These are phyloP conservation scores for Trichechus manatus DNA, from an alignment of 2,113 vertebrate species.

Conservation along the genomic window DNA sequence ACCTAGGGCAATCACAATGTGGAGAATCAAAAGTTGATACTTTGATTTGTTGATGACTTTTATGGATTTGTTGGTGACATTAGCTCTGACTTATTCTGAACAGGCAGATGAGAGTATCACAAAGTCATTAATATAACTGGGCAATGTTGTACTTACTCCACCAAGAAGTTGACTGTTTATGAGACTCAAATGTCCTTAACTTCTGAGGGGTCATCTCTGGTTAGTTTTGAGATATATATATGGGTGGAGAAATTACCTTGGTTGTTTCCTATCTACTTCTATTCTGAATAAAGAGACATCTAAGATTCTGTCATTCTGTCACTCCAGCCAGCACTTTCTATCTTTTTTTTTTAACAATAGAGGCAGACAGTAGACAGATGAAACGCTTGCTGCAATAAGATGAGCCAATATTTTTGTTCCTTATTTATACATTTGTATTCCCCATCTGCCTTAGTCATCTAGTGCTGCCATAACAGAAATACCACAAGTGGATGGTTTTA, in stretches of 20 bases:
- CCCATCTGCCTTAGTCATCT: neutral
- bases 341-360: neutral
- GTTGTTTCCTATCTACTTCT: neutral
- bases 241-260: neutral
- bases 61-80: neutral
- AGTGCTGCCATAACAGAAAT: no score
- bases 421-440: constrained; percentile 57
- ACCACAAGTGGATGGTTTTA: no score
- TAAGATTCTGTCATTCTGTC: constrained; percentile 5
- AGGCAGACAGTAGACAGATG: neutral
- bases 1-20: neutral
- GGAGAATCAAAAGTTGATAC: neutral
- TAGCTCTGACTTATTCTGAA: neutral
- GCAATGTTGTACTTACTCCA: neutral
- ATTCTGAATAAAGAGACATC: constrained; percentile 12
- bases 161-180: neutral
- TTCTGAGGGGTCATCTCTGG: neutral
- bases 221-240: neutral
- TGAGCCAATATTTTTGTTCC: constrained; percentile 57
- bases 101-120: neutral
- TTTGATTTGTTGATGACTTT: neutral
- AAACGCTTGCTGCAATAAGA: constrained; percentile 46
- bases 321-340: neutral
- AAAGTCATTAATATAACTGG: neutral
- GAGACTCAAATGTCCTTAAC: neutral